Percentiles rank a stretch among this genome's conserved stretches.
These are phyloP conservation scores for Drosophila tanythrix DNA, from an alignment of 2,888 invertebrate genomes.

Conservation along the genomic window DNA sequence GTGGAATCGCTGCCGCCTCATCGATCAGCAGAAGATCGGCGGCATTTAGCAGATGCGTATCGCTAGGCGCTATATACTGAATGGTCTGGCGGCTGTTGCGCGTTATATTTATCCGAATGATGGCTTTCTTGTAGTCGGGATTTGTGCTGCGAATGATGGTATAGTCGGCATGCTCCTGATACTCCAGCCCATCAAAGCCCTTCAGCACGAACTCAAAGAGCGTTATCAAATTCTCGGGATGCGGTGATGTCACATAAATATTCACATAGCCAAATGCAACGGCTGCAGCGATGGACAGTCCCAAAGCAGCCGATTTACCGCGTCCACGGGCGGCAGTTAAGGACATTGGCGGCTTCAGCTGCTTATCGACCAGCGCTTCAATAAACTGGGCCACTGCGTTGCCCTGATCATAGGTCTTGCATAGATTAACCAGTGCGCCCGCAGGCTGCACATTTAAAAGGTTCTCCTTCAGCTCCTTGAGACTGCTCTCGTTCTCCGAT, in stretches of 20 bases:
- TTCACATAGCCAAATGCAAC: conserved; percentile 93
- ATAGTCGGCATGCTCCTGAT: conserved; percentile 98
- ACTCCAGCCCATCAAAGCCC: conserved; percentile 96
- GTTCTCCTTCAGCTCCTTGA: conserved; percentile 92
- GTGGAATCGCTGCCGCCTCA: conserved; percentile 99
- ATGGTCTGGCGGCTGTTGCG: conserved; percentile 96
- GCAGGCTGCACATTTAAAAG: conserved; percentile 96
- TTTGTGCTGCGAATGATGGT: conserved; percentile 97
- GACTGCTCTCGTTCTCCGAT: conserved; percentile 86
- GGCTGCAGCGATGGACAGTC: conserved; percentile 95
- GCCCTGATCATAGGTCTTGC: conserved; percentile 97
- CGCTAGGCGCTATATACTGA: conserved; percentile 98
- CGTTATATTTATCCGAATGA: conserved; percentile 96
- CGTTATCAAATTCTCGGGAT: conserved; percentile 98
- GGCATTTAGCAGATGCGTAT: conserved; percentile 94
- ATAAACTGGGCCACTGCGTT: conserved; percentile 96
- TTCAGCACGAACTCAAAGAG: conserved; percentile 98
- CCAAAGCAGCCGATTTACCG: conserved; percentile 99
- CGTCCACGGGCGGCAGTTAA: conserved; percentile 98
- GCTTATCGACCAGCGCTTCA: conserved; percentile 97
- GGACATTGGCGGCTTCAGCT: conserved; percentile 93
- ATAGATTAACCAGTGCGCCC: conserved; percentile 93
- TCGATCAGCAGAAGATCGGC: conserved; percentile 98
- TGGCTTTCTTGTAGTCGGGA: conserved; percentile 98
- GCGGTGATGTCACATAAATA: conserved; percentile 98